Percentiles rank a stretch among this genome's conserved stretches.
Evolutionary conservation across 2,797 vertebrate species (phyloP).

Genomic region (Toxotes lorentzi): DNA sequence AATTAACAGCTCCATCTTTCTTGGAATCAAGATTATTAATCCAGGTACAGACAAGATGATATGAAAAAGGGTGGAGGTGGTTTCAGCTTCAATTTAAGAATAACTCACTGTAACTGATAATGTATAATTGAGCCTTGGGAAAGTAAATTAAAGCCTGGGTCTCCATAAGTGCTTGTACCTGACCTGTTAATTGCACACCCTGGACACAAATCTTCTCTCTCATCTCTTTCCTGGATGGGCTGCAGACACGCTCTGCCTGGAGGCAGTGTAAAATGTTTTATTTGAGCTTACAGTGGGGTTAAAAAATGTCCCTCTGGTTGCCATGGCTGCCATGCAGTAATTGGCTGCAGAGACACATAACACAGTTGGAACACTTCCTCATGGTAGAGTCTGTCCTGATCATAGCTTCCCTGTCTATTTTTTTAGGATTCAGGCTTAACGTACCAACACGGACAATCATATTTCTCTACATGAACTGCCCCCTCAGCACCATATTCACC

Average conservation of each 20-base stretch:
- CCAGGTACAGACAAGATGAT: conserved; percentile 17
- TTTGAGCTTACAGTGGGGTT: conserved; percentile 46
- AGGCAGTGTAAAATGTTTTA: conserved; percentile 61
- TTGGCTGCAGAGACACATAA: conserved; percentile 57
- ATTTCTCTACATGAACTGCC: conserved; percentile 17
- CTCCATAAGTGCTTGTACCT: conserved; percentile 43
- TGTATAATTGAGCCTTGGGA: conserved; percentile 29
- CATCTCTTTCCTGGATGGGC: conserved; percentile 41
- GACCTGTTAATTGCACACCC: conserved; percentile 73
- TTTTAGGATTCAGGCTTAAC: too few species aligned
- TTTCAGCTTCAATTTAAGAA: conserved; percentile 35
- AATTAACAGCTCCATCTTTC: conserved; percentile 15
- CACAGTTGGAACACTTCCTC: conserved; percentile 43
- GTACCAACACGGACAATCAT: too few species aligned
- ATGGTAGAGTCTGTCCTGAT: conserved; percentile 19
- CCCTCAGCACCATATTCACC: conserved; percentile 11
- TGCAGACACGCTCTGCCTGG: conserved; percentile 25
- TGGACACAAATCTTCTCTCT: conserved; percentile 55
- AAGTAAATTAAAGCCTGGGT: conserved; percentile 57
- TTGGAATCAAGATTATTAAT: conserved; percentile 25
- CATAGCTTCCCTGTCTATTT: conserved; percentile 12
- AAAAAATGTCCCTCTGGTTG: conserved; percentile 49
- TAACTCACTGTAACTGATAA: conserved; percentile 48
- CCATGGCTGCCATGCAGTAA: conserved; percentile 61
- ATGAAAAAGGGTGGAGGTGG: conserved; percentile 16